These are phyloP conservation scores for Cynaeus angustus DNA, from an alignment of 2,888 invertebrate species.

Conservation along the genomic window DNA sequence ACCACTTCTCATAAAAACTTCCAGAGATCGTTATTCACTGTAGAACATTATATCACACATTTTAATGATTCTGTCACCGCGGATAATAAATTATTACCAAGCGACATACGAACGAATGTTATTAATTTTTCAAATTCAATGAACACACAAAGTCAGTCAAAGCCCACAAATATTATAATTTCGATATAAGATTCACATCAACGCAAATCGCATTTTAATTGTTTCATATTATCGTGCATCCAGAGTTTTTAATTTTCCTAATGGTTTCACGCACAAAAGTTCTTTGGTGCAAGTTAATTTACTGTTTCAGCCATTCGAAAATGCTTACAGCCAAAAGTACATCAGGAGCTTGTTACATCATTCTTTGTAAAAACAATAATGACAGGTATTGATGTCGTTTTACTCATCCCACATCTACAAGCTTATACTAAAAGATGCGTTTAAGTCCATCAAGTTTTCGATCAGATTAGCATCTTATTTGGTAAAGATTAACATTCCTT, in stretches of 20 bases:
- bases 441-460: conserved; percentile 32
- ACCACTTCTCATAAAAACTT: background rate
- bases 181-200: no score
- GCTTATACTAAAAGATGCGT: conserved; percentile 40
- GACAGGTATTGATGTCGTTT: conserved; percentile 44
- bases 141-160: background rate
- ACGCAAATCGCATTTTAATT: no score
- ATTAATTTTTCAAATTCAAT: conserved; percentile 8
- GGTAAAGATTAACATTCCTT: conserved; percentile 50
- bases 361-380: conserved; percentile 30
- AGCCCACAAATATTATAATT: background rate
- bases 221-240: no score
- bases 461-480: conserved; percentile 50
- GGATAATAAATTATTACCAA: conserved; percentile 2
- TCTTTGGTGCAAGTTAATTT: no score
- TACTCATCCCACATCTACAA: conserved; percentile 19
- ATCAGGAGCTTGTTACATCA: background rate
- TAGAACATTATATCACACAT: conserved; percentile 3
- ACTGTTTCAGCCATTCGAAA: no score
- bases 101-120: conserved; percentile 3
- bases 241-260: no score
- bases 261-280: no score
- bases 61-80: conserved; percentile 6
- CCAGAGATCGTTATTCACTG: conserved; percentile 1
- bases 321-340: no score